Evolutionary conservation across 92 coral and sea anemone genomes (phyloP), one percentile per base, ranked within the genome.

Genomic region (Actinernus sp.): DNA sequence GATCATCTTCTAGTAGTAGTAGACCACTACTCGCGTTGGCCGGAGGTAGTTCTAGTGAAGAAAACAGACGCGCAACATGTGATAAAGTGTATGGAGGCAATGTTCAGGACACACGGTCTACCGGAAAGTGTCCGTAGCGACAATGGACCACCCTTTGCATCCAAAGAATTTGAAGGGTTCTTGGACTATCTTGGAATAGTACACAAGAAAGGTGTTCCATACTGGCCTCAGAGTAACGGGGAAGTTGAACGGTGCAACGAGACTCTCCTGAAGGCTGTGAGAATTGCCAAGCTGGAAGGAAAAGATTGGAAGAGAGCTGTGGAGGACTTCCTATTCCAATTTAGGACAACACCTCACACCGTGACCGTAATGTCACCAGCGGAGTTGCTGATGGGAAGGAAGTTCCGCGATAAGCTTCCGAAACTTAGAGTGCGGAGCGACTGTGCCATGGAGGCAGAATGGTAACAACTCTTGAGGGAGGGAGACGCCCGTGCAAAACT

Each of bases 211-310:
- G 82, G 82, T 5, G 58, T 82, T 1, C 85, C 81, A 11, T 81
- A 61, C 26, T 87, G 93, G 89, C 86, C 85, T 4, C 78, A 71
- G 36, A 77, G 90, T 65, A 88, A 78, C 30, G 84, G 81, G 11
- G 90, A 78, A 26, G 87, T 88, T 46, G 87, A 83, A 53, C 46
- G 81, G 46, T 52, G 52, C 69, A 88, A 88, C 61, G 49, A 45
- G 64, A 78, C 90, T 28, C 10, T 83, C 23, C 78, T 83, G 32
- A 88, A 87, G 55, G 71, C 60, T 1, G 26, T 81, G 23, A 33
- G 86, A 40, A 69, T 82, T 53, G 82, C 93, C 2, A 58, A 46
- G 21, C 65, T 82, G 0, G 61, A 81, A 34, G 93, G 82, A 6
- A 76, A 49, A 30, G 70, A 54, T 25, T 82, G 85, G 85, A 58